Conservation (phyloP, 2,113 vertebrate genomes). For the Haemorhous mexicanus region DNA sequence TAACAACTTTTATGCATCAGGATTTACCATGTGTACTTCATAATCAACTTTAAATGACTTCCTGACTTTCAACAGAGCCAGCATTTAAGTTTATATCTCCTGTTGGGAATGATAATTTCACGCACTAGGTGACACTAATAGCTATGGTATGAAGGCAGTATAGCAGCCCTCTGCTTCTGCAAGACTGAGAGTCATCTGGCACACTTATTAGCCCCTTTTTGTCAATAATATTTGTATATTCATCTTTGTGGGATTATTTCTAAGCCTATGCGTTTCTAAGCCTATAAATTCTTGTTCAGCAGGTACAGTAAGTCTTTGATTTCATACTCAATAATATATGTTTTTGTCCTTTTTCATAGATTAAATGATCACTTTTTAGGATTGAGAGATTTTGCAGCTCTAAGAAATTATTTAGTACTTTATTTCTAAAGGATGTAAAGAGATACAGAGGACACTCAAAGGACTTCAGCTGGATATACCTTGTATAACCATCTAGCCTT, state of each 20-base stretch:
- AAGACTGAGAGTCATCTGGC: neutral
- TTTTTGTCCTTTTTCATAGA: neutral
- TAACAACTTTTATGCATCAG: neutral
- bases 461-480: neutral
- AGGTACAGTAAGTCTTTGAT: neutral
- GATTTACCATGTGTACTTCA: neutral
- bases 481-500: neutral
- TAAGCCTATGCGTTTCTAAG: neutral
- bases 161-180: neutral
- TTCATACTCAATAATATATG: neutral
- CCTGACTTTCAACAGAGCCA: neutral
- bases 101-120: neutral
- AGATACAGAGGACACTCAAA: neutral
- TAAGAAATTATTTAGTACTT: constrained; percentile 19
- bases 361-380: neutral
- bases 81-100: neutral
- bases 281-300: neutral
- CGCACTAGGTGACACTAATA: neutral
- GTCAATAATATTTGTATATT: neutral
- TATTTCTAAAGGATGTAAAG: constrained; percentile 6
- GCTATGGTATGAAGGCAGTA: neutral
- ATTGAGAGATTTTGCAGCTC: constrained; percentile 9
- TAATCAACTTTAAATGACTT: neutral
- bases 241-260: neutral
- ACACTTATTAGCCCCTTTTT: neutral